Percentiles rank a stretch among this genome's conserved stretches.
Evolutionary conservation across 1,140 invertebrate genomes (phyloP).

Genomic region (Brachionus asplanchnoidis): DNA sequence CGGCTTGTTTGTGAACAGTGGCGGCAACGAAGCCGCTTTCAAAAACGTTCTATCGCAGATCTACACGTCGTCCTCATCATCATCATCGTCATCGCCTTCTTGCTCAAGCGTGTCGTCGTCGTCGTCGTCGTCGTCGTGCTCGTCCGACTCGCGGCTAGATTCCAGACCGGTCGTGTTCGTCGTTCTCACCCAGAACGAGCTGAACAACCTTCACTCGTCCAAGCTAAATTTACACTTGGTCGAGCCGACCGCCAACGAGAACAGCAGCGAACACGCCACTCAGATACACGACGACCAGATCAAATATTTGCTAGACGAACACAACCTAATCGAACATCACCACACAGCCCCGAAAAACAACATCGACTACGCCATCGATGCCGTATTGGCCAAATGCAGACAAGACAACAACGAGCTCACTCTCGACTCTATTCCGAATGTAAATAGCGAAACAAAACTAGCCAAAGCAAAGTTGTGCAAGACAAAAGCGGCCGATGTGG

Average conservation of each 20-base stretch:
- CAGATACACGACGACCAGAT: background rate
- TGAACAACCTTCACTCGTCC: background rate
- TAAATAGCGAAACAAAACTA: background rate
- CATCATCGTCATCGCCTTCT: background rate
- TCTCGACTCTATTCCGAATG: background rate
- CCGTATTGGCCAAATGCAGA: conserved; percentile 11
- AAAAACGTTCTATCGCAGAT: background rate
- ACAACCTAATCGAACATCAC: background rate
- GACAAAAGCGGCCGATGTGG: background rate
- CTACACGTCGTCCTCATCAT: background rate
- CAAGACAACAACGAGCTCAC: background rate
- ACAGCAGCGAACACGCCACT: background rate
- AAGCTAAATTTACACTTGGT: background rate
- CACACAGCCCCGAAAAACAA: background rate
- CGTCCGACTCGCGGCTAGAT: background rate
- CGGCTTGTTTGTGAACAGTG: background rate
- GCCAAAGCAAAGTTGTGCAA: background rate
- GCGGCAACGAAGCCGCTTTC: background rate
- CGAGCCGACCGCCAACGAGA: background rate
- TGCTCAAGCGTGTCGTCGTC: background rate
- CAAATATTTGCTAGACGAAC: background rate
- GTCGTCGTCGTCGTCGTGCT: background rate
- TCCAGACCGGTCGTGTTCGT: conserved; percentile 1
- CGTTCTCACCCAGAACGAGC: background rate
- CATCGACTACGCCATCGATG: background rate